phyloP scores from a whole-genome alignment of 2,888 invertebrate species.

The Cosmia pyralina region DNA sequence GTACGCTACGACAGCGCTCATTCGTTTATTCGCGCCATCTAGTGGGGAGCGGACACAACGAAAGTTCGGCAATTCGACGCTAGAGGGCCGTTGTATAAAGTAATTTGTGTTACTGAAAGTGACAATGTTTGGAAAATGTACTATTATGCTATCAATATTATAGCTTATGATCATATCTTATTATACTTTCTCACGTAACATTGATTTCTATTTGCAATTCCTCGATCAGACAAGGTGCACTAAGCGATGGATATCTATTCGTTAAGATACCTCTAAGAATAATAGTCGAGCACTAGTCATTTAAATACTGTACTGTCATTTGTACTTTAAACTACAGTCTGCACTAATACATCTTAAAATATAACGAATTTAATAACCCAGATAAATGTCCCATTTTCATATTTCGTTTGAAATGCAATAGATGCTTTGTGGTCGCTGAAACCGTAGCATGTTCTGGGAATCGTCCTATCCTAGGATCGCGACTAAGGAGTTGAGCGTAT shows the following conservation, averaged over 20 bases:
- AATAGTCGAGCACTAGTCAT: neutral
- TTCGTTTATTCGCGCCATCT: slow-evolving; percentile 74
- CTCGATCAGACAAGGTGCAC: neutral
- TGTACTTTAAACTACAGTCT: slow-evolving; percentile 2
- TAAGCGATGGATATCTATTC: neutral
- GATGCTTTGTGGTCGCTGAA: slow-evolving; percentile 60
- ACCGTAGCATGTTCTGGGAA: slow-evolving; percentile 74
- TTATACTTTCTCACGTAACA: neutral
- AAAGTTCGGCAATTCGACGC: slow-evolving; percentile 68
- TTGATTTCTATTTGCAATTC: neutral
- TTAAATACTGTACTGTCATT: neutral
- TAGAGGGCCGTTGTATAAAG: slow-evolving; percentile 76
- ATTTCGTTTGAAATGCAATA: slow-evolving; percentile 52
- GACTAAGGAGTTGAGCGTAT: slow-evolving; percentile 71
- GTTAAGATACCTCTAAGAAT: neutral
- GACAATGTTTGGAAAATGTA: slow-evolving; percentile 5
- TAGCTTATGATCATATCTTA: neutral
- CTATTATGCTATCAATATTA: neutral
- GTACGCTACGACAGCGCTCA: neutral
- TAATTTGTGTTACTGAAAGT: slow-evolving; percentile 19
- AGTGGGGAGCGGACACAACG: slow-evolving; percentile 75
- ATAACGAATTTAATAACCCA: slow-evolving; percentile 44
- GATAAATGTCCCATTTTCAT: slow-evolving; percentile 45
- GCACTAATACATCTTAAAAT: slow-evolving; percentile 23
- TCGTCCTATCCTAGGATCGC: slow-evolving; percentile 75